Base-by-base conservation (phyloP, 2,888 invertebrate genomes). In the Epinotia ramella region DNA sequence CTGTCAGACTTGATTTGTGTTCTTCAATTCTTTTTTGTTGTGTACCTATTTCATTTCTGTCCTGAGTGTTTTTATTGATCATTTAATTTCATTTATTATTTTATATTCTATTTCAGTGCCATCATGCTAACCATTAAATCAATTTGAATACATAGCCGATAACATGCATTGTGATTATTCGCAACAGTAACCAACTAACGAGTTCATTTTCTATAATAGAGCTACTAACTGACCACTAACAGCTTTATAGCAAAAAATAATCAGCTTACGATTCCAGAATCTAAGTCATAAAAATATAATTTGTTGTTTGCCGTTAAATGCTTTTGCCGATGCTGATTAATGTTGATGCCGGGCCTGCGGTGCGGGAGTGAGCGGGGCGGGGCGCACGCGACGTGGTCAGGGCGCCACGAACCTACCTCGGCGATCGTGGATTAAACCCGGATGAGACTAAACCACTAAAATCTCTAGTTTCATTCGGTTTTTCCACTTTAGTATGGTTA, bases 401-500 rank as follows among this genome's bases (percentile, higher is more conserved):
- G 91, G 92, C 87, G 88, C 87, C 89, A 87, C 85, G 86, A 84
- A 87, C 88, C 88, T 90, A 90, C 86, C 86, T 88, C 84, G 82
- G 73, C 77, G 79, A 77, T 73, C 78, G 78, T 79, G 78, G 78
- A 76, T 73, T 80, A 80, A 79, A 71, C 44, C 66, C 60, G 64
- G 68, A 68, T 46, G 56, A 57, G 44, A 71, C 18, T 9, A 12
- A 44, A 11, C 28, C 11, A 16, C 18, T 57, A n/a, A 16, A 57
- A 7, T 20, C n/a, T 33, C 40, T 40, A 60, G 33, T 62, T 49
- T 66, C 59, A n/a, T 75, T 75, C 60, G 44, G 60, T 9, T 71
- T 74, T 70, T 40, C 60, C 44, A 44, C 57, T 40, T 40, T 65
- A 5, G 24, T 20, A 49, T n/a, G 56, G 18, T 70, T 56, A 59